Percentiles rank a stretch among this genome's conserved stretches.
phyloP scores from a whole-genome alignment of 2,888 invertebrate species.

The Caenorhabditis plicata region DNA sequence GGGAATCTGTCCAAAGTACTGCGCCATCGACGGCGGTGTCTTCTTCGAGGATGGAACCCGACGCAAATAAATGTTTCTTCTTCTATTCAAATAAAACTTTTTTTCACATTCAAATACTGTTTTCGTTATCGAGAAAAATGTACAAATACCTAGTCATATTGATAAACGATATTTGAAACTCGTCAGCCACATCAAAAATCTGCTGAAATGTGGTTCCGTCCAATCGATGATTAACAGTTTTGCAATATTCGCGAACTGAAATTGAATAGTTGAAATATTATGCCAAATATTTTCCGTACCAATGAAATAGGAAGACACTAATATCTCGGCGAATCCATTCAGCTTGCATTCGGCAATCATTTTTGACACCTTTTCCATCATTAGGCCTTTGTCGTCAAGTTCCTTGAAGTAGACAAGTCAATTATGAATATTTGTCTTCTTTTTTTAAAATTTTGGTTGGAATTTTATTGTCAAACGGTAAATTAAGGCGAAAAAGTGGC shows the following conservation, averaged over 20 bases:
- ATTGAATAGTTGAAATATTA: too few species aligned
- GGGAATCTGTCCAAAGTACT: constrained; percentile 47
- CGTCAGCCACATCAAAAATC: constrained; percentile 27
- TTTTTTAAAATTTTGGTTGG: too few species aligned
- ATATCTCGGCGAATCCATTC: constrained; percentile 4
- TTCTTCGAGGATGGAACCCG: constrained; percentile 49
- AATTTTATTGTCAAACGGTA: too few species aligned
- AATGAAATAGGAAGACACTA: constrained; percentile 19
- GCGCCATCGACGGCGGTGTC: constrained; percentile 47
- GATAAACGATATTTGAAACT: constrained; percentile 22
- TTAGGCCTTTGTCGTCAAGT: constrained; percentile 6
- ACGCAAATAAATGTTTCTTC: constrained; percentile 23
- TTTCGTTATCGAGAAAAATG: constrained; percentile 7
- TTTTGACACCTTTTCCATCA: constrained; percentile 12
- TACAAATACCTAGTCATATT: constrained; percentile 19
- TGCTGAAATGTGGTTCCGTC: constrained; percentile 16
- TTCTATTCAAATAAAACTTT: background rate
- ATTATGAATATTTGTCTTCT: too few species aligned
- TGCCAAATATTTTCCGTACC: too few species aligned
- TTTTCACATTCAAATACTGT: too few species aligned
- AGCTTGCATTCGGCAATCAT: constrained; percentile 29
- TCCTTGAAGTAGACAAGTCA: too few species aligned
- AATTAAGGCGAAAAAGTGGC: too few species aligned
- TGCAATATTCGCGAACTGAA: constrained; percentile 16
- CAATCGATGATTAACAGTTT: constrained; percentile 10